Evolutionary conservation across 2,797 vertebrate species (phyloP), one percentile per base, ranked within the genome.

Genomic region (Lacerta bilineata): DNA sequence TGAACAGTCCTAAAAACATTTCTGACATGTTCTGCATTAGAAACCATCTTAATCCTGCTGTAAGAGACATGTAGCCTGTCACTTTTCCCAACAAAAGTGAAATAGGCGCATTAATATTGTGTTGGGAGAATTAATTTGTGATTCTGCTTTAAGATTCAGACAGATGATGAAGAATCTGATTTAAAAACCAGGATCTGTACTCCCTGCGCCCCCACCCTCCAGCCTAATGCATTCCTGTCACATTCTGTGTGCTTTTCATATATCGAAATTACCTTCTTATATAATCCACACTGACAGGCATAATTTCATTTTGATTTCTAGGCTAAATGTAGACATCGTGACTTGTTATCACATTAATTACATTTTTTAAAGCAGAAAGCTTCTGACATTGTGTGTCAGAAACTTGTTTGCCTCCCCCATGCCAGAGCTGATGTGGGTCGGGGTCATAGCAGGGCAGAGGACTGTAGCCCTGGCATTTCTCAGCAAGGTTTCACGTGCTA

Each of bases 291-390:
- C 25, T 87, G 78, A 87, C 77, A 80, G 69, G 68, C 69, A 41
- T 80, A 80, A 87, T 80, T 79, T 50, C 29, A 29, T 86, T 87
- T 87, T 87, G 85, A 87, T 80, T 80, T n/a, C 59, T n/a, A 61
- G 41, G 23, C 78, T 80, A 87, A 87, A 74, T 87, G 78, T 74
- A 72, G 66, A 64, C 76, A 74, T 84, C 20, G n/a, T 85, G 87
- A 74, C 68, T 80, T 41, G 66, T 72, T 87, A 72, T 41, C 36
- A 61, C 2, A n/a, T 87, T 80, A 61, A 87, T 72, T 66, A 55
- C 77, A 80, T 87, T 87, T 85, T 80, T 20, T 29, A 72, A 72
- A 41, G 64, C n/a, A 71, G 77, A 80, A 80, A 72, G 50, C 17
- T 72, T 74, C 33, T 61, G 78, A 87, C 78, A 72, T 72, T 6